Percentiles rank a stretch among this genome's conserved stretches.
Conservation (phyloP, 2,113 vertebrate genomes). For the Prochilodus magdalenae region DNA sequence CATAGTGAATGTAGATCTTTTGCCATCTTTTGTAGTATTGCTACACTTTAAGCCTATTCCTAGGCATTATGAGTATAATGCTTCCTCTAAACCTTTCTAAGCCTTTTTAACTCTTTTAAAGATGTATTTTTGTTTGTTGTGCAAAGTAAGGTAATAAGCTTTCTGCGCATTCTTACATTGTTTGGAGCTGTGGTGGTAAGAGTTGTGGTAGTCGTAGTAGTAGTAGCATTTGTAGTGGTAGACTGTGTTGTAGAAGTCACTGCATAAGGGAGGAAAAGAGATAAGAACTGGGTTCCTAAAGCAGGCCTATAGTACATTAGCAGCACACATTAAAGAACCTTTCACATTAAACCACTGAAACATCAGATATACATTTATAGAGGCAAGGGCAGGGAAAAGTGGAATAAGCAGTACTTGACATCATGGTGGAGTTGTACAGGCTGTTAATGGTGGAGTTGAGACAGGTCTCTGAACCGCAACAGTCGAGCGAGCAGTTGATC, state of each 20-base stretch:
- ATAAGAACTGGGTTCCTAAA: not conserved
- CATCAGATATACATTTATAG: not conserved
- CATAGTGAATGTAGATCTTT: not conserved
- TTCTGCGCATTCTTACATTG: constrained; percentile 65
- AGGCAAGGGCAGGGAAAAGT: not conserved
- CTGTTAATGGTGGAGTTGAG: constrained; percentile 61
- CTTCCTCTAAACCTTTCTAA: not conserved
- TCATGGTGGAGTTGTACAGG: constrained; percentile 51
- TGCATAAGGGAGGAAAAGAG: not conserved
- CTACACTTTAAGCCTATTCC: not conserved
- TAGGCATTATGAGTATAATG: not conserved
- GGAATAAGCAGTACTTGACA: constrained; percentile 55
- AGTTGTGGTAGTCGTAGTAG: not conserved
- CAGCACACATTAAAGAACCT: not conserved
- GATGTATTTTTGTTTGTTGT: not conserved
- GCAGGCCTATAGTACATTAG: too few relatives aligned
- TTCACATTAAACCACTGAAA: not conserved
- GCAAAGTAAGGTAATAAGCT: not conserved
- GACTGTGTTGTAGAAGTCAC: constrained; percentile 24
- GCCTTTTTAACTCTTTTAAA: not conserved
- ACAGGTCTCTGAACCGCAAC: constrained; percentile 73
- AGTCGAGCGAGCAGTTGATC: constrained; percentile 67
- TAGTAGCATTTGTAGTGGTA: constrained; percentile 33
- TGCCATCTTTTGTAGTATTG: not conserved
- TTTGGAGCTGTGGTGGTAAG: constrained; percentile 12